Evolutionary conservation across 2,113 vertebrate species (phyloP).

Genomic region (Rafetus swinhoei): DNA sequence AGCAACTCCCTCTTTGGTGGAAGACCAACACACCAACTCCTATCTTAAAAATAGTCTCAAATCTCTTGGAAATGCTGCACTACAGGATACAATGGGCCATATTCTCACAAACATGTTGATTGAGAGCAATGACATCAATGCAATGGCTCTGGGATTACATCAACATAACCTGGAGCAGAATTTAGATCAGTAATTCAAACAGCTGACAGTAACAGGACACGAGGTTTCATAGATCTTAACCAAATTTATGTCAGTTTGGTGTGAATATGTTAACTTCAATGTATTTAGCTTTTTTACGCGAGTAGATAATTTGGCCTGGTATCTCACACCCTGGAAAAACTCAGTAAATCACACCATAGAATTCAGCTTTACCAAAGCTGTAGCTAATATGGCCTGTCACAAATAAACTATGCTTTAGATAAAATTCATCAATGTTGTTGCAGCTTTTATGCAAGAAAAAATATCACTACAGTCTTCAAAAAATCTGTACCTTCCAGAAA

Average conservation of each 20-base stretch:
- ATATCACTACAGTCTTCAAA: slow-evolving; percentile 13
- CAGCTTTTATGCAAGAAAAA: not conserved
- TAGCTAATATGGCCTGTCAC: rapidly evolving
- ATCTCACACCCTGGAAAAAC: not conserved
- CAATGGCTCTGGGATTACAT: not conserved
- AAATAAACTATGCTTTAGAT: not conserved
- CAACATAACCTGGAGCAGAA: not conserved
- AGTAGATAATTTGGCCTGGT: rapidly evolving
- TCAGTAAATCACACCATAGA: not conserved
- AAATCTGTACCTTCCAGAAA: not conserved
- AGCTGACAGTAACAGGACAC: not conserved
- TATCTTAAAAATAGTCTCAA: not conserved
- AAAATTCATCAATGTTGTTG: slow-evolving; percentile 3
- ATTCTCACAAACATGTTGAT: not conserved
- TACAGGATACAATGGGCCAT: not conserved
- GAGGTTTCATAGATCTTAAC: too few relatives aligned
- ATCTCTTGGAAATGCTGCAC: not conserved
- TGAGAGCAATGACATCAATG: not conserved
- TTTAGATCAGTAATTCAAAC: not conserved
- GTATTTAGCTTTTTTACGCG: not conserved
- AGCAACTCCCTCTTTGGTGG: not conserved
- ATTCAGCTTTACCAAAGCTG: not conserved
- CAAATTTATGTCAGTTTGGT: not conserved
- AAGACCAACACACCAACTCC: not conserved
- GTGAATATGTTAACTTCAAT: rapidly evolving